A percentile compares a stretch with the other conserved stretches of the same genome.
These are phyloP conservation scores for Octomys mimax DNA, from an alignment of 2,797 vertebrate genomes.

Conservation along the genomic window DNA sequence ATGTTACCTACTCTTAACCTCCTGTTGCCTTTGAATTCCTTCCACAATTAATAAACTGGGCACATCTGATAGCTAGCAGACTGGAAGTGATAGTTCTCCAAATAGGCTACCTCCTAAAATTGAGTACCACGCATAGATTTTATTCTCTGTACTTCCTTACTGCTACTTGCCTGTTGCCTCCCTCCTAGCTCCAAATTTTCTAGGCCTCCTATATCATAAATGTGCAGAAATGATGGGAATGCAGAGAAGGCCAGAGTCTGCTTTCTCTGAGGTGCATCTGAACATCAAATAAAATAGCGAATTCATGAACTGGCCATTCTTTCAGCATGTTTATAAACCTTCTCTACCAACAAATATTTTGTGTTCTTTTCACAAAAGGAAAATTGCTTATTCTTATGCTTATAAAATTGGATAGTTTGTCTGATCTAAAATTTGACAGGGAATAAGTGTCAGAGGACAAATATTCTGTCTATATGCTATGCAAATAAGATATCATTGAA, in stretches of 20 bases:
- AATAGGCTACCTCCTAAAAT: not conserved
- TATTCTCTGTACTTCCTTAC: constrained; percentile 1
- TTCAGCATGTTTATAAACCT: constrained; percentile 1
- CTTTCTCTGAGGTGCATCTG: not conserved
- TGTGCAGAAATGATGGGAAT: not conserved
- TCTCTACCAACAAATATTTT: not conserved
- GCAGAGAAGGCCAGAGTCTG: not conserved
- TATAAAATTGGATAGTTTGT: constrained; percentile 52
- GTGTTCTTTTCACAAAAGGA: not conserved
- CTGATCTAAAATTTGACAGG: constrained; percentile 45
- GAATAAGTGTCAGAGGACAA: constrained; percentile 8
- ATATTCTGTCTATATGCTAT: not conserved
- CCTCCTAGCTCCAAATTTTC: not conserved
- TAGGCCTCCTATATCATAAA: not conserved
- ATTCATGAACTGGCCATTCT: not conserved
- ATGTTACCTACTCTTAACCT: not conserved
- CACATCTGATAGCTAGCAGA: not conserved
- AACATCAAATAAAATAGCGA: not conserved
- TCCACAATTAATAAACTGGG: not conserved
- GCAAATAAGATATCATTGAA: constrained; percentile 3
- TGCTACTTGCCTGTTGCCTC: not conserved
- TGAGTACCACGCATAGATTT: not conserved
- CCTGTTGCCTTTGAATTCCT: not conserved
- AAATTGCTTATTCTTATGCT: constrained; percentile 48
- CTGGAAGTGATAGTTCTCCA: not conserved